Conservation (phyloP, 1,140 invertebrate genomes). For the Psix sp. region DNA sequence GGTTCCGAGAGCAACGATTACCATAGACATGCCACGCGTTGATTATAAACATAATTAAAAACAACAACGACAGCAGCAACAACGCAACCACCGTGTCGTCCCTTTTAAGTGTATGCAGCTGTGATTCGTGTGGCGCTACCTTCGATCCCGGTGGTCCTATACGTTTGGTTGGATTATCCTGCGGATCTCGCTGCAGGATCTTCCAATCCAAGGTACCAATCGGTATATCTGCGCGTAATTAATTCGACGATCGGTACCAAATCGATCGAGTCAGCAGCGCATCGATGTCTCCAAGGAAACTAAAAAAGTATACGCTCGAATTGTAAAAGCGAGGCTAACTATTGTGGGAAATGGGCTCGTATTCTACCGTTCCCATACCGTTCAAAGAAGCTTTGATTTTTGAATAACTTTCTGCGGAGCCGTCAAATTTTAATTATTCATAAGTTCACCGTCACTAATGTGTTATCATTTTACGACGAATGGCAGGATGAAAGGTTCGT, state of each 20-base stretch:
- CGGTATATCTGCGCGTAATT: constrained; percentile 69
- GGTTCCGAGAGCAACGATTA: constrained; percentile 68
- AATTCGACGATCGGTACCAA: constrained; percentile 67
- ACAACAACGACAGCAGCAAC: constrained; percentile 69
- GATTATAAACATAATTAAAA: constrained; percentile 78
- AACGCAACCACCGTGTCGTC: constrained; percentile 60
- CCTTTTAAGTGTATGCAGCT: constrained; percentile 70
- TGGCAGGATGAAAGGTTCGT: constrained; percentile 20
- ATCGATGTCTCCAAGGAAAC: constrained; percentile 23
- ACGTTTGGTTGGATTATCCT: constrained; percentile 68
- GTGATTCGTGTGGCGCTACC: constrained; percentile 66
- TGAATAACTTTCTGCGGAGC: too few species aligned
- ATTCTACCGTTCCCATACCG: not conserved
- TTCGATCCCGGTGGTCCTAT: constrained; percentile 76
- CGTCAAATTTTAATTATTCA: constrained; percentile 39
- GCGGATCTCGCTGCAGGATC: constrained; percentile 62
- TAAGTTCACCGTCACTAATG: constrained; percentile 24
- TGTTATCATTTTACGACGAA: constrained; percentile 33
- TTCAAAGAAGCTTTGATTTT: too few species aligned
- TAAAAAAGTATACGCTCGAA: constrained; percentile 17
- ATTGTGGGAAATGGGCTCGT: constrained; percentile 15
- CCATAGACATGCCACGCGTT: constrained; percentile 76
- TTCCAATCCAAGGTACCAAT: constrained; percentile 66
- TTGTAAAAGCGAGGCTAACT: constrained; percentile 3
- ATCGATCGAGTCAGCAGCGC: constrained; percentile 55